Base-by-base conservation (phyloP, 2,797 vertebrate genomes). In the Pseudochirops corinnae region DNA sequence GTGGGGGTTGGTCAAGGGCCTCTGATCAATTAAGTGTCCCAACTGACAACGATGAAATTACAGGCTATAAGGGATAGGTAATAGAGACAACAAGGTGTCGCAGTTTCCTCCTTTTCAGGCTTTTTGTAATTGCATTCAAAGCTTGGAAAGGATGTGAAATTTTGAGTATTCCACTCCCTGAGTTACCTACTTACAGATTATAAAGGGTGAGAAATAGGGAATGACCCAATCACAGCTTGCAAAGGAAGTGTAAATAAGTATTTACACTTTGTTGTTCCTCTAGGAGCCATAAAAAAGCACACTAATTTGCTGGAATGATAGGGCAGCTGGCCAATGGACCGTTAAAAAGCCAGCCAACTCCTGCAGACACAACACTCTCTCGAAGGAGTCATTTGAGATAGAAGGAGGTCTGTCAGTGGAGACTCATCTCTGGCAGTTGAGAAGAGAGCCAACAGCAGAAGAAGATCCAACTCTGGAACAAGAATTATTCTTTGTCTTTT, bases 221-320 rank as follows among this genome's bases (percentile, higher is more conserved):
- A 46, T 50, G 39, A 50, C 74, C 74, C 21, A 87, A 10, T 87
- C 74, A 82, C 74, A 87, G 74, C 21, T 50, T 87, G 74, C 24
- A 87, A 87, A 87, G 74, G 74, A 87, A 87, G 39, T 87, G 74
- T 87, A 87, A 82, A 82, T 82, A 82, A 87, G 39, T 87, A 14
- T 87, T 87, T 87, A 87, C 3, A 87, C 39, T 87, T 87, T 50
- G 74, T 87, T 87, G 74, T 87, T 87, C 74, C 74, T 87, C 74
- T 87, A 50, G 74, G 74, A 87, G 39, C 31, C 39, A 50, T 87
- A 87, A 46, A 87, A 50, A 50, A 87, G 39, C 74, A 46, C 74
- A 50, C 24, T 87, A 87, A 87, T 87, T 87, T 87, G 74, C 24
- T 46, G 39, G 39, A 87, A 87, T 87, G 39, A 87, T 26, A 87